Evolutionary conservation across 30 jellyfish, hydroid and myxozoan species (phyloP).

Genomic region (Cassiopea xamachana): DNA sequence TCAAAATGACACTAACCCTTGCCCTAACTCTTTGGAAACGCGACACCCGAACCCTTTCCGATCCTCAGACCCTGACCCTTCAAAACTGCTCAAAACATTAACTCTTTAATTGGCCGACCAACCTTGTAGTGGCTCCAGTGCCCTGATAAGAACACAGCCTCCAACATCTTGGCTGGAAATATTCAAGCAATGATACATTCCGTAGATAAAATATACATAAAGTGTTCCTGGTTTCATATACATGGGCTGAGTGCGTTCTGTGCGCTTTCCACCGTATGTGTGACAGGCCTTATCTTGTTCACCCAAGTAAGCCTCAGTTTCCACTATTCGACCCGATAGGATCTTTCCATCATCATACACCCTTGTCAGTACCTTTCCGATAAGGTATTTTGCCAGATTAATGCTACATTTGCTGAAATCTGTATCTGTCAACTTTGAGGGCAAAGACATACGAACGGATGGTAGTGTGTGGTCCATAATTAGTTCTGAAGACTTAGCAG

Average conservation of each 20-base stretch:
- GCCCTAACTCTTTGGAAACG: too few relatives aligned
- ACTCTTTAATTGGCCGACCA: background rate
- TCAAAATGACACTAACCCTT: too few relatives aligned
- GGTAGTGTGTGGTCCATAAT: background rate
- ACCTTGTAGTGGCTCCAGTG: conserved; percentile 87
- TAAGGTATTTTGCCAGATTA: conserved; percentile 65
- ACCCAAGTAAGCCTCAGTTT: conserved; percentile 92
- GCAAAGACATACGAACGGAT: background rate
- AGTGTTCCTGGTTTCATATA: conserved; percentile 88
- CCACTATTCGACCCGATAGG: conserved; percentile 79
- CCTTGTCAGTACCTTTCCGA: conserved; percentile 70
- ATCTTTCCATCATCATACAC: conserved; percentile 19
- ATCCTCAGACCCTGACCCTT: too few relatives aligned
- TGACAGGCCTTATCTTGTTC: conserved; percentile 91
- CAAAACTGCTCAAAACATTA: too few relatives aligned
- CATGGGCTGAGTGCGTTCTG: conserved; percentile 91
- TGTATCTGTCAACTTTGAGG: background rate
- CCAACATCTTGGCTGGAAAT: conserved; percentile 88
- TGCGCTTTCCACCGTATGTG: conserved; percentile 85
- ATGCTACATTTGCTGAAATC: conserved; percentile 47
- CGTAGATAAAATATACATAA: conserved; percentile 85
- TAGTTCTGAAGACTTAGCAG: background rate
- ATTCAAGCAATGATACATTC: conserved; percentile 89
- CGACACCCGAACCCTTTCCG: too few relatives aligned
- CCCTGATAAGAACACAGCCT: conserved; percentile 90